Base-by-base conservation (phyloP, 2,113 vertebrate species). In the Engystomops pustulosus region DNA sequence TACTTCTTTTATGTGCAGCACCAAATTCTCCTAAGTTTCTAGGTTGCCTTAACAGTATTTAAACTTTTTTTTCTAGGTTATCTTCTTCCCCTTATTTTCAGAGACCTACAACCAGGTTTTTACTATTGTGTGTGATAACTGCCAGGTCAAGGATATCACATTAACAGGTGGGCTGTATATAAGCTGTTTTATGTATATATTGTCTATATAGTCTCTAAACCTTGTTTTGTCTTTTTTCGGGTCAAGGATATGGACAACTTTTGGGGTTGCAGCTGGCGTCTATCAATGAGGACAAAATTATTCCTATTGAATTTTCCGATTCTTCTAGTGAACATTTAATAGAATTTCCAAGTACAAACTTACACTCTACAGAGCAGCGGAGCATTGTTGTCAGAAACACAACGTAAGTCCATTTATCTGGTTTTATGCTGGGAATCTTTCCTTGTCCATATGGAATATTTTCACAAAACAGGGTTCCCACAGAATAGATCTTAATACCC, bases 101-200 rank as follows among this genome's bases (percentile, higher is more conserved):
- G 95, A 91, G 74, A 90, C 49, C 72, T 91, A 86, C 6, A 76
- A 91, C 53, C 90, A 93, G 86, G 88, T 76, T 38, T 98, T 96
- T 80, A 88, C 92, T 34, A 36, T 98, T 0, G 89, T 94, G 36
- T 98, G 96, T 87, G 95, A 99, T 92, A 96, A 95, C 89, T 98
- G 94, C 87, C 97, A 95, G 78, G 88, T 93, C 47, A 95, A 86
- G 85, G 92, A 96, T 51, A 85, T 99, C 88, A 93, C 91, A 76
- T 85, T 95, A 11, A 85, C 90, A 95, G 98, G 98, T 98, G 85
- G 85, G 93, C 85, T 67, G 34, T 18, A 32, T 32, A 55, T 53
- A 67, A 30, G 36, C 17, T 6, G 6, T 27, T 4, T 14, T 55
- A 7, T 12, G 10, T 25, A 70, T 2, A n/a, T n/a, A 11, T 9